Percentiles rank a stretch among this genome's conserved stretches.
phyloP scores from a whole-genome alignment of 2,888 invertebrate species.

The Cerastis rubricosa region DNA sequence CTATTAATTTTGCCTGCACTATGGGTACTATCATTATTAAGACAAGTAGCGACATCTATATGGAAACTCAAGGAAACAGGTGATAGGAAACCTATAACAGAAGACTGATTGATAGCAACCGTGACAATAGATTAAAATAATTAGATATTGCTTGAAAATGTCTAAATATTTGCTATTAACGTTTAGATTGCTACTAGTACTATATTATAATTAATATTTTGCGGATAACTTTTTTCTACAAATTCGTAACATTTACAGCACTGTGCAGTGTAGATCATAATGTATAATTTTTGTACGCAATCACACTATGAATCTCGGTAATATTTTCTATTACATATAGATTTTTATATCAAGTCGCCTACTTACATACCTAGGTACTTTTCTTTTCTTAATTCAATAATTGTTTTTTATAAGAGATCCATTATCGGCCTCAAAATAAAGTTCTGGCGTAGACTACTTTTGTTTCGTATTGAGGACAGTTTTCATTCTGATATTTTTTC shows the following conservation, averaged over 20 bases:
- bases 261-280: background rate
- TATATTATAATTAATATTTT: background rate
- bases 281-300: background rate
- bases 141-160: constrained; percentile 17
- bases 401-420: background rate
- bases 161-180: background rate
- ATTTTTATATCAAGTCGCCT: background rate
- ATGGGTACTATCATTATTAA: background rate
- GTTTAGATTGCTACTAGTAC: no score
- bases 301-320: background rate
- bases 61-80: constrained; percentile 16
- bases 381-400: background rate
- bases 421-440: background rate
- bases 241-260: background rate
- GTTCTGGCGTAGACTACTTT: background rate
- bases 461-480: background rate
- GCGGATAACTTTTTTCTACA: background rate
- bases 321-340: background rate
- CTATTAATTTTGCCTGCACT: background rate
- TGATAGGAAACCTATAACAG: constrained; percentile 31
- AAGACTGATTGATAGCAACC: constrained; percentile 43
- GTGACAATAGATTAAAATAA: constrained; percentile 35
- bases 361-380: background rate
- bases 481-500: background rate
- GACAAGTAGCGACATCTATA: constrained; percentile 26